A percentile compares a stretch with the other conserved stretches of the same genome.
These are phyloP conservation scores for Caenorhabditis inopinata DNA, from an alignment of 1,140 invertebrate genomes.

Conservation along the genomic window DNA sequence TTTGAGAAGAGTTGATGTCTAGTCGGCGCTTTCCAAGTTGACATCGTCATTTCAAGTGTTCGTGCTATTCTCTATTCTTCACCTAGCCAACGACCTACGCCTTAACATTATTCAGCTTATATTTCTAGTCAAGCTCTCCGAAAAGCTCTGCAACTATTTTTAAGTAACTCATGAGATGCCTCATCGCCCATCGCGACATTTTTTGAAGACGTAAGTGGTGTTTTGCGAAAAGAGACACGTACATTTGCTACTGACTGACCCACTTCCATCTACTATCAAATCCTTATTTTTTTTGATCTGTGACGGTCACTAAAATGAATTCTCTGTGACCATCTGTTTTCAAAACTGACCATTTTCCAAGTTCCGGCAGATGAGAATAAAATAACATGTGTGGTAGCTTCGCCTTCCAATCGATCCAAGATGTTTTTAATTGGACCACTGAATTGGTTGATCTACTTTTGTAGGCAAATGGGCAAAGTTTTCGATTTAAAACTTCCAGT, in stretches of 20 bases:
- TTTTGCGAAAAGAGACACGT: not conserved
- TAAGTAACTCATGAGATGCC: not conserved
- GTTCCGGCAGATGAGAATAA: constrained; percentile 1
- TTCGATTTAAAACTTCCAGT: no score
- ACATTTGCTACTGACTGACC: constrained; percentile 5
- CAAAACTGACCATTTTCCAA: not conserved
- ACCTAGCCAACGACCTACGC: not conserved
- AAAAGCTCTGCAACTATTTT: not conserved
- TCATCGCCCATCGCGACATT: not conserved
- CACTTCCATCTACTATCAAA: constrained; percentile 18
- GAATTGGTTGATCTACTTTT: no score
- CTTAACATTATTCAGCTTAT: no score
- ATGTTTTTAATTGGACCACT: constrained; percentile 8
- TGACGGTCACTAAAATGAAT: not conserved
- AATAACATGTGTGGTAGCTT: not conserved
- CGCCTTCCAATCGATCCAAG: not conserved
- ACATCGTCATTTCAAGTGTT: constrained; percentile 21
- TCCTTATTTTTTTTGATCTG: not conserved
- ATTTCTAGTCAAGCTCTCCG: no score
- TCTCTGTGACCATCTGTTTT: constrained; percentile 10
- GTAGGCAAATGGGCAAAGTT: no score
- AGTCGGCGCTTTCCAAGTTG: constrained; percentile 12
- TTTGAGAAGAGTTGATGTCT: constrained; percentile 31
- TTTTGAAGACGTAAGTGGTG: constrained; percentile 21
- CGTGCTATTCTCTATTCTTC: not conserved